Percentiles rank a stretch among this genome's conserved stretches.
phyloP scores from a whole-genome alignment of 2,888 invertebrate genomes.

The Blera fallax region DNA sequence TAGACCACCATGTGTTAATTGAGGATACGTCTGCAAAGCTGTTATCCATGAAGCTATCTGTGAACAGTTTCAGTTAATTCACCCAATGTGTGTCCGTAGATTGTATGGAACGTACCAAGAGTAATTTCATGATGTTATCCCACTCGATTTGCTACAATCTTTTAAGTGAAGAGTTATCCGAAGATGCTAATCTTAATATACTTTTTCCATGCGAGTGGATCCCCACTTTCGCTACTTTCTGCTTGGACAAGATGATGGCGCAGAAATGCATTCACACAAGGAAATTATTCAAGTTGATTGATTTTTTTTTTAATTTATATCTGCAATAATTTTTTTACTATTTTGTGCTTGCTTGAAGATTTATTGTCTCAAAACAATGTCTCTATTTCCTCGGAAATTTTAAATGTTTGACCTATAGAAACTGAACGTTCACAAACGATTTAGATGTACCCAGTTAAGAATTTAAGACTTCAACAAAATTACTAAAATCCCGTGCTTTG shows the following conservation, averaged over 20 bases:
- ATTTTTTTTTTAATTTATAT: neutral
- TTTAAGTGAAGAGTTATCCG: neutral
- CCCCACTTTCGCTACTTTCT: neutral
- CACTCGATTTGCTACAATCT: neutral
- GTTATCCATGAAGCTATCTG: slow-evolving; percentile 10
- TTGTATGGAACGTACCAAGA: slow-evolving; percentile 14
- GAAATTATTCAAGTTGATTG: neutral
- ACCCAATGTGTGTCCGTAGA: neutral
- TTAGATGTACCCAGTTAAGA: no score
- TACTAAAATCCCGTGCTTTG: no score
- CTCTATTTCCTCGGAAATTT: no score
- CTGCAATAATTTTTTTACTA: neutral
- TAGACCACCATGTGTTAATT: neutral
- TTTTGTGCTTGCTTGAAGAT: neutral
- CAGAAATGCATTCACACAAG: neutral
- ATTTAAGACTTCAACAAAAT: no score
- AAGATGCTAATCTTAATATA: slow-evolving; percentile 8
- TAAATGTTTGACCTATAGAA: no score
- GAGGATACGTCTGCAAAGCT: neutral
- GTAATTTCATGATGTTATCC: slow-evolving; percentile 13
- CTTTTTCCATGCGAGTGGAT: neutral
- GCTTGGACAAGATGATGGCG: neutral
- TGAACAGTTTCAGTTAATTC: neutral
- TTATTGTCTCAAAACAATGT: no score
- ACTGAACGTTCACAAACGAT: no score